A percentile compares a stretch with the other conserved stretches of the same genome.
Conservation (phyloP, 2,113 vertebrate species). For the Oncorhynchus keta region DNA sequence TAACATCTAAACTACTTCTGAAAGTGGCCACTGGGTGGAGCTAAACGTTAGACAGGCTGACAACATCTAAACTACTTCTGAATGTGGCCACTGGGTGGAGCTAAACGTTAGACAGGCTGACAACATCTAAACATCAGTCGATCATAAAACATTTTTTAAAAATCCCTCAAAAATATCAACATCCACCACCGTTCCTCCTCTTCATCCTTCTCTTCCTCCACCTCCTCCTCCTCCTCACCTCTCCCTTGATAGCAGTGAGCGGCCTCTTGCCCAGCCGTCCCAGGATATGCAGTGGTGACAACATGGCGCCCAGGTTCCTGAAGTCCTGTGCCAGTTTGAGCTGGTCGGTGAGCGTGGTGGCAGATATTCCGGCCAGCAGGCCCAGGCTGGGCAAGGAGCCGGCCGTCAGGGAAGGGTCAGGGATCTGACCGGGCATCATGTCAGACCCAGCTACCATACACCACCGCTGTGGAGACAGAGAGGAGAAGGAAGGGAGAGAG, state of each 20-base stretch:
- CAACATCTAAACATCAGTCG: background rate
- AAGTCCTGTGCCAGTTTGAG: slow-evolving; percentile 86
- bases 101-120: background rate
- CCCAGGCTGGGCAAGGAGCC: slow-evolving; percentile 89
- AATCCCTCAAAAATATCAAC: background rate
- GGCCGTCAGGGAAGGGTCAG: slow-evolving; percentile 88
- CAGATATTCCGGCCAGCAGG: slow-evolving; percentile 86
- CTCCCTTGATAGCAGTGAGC: slow-evolving; percentile 80
- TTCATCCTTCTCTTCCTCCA: background rate
- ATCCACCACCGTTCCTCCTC: background rate
- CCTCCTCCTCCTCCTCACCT: slow-evolving; percentile 75
- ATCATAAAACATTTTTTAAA: too few species aligned
- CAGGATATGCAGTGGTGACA: slow-evolving; percentile 88
- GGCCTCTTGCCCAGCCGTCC: slow-evolving; percentile 88
- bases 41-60: background rate
- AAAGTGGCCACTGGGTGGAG: slow-evolving; percentile 26
- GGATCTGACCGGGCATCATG: slow-evolving; percentile 98
- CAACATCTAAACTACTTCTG: background rate
- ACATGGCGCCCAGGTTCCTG: slow-evolving; percentile 86
- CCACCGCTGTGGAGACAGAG: slow-evolving; percentile 41
- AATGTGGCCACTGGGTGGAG: slow-evolving; percentile 26
- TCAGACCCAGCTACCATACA: slow-evolving; percentile 69
- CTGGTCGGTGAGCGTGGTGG: slow-evolving; percentile 87
- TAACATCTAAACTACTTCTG: slow-evolving; percentile 10
- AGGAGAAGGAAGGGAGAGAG: background rate